phyloP scores from a whole-genome alignment of 2,113 vertebrate genomes.

The Podarcis muralis region DNA sequence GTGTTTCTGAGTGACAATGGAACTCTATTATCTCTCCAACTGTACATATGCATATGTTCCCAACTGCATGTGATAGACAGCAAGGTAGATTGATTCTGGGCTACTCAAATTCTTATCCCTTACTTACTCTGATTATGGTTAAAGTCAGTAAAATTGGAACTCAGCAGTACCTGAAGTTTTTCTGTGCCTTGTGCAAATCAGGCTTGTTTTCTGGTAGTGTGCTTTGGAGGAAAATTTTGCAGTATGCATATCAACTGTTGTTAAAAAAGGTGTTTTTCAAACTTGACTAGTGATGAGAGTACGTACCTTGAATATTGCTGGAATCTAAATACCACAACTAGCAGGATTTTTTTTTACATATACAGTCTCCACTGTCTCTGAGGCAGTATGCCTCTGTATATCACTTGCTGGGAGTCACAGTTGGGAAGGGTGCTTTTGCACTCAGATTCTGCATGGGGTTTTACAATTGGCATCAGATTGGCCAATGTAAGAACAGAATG shows the following conservation, averaged over 20 bases:
- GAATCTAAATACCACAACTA: neutral
- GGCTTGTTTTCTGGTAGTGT: neutral
- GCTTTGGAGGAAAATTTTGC: neutral
- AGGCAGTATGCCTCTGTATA: too few species aligned
- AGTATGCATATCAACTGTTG: neutral
- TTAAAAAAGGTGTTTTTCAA: neutral
- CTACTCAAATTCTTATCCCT: neutral
- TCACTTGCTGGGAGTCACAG: neutral
- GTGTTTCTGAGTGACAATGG: neutral
- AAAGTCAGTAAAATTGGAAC: neutral
- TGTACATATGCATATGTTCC: neutral
- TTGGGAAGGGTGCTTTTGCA: neutral
- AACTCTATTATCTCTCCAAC: neutral
- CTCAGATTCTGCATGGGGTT: neutral
- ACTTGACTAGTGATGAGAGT: neutral
- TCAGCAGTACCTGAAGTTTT: neutral
- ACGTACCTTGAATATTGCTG: neutral
- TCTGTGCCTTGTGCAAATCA: neutral
- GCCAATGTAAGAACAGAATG: neutral
- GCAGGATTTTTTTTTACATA: neutral
- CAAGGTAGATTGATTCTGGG: neutral
- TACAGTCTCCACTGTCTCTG: neutral
- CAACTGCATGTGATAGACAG: too few species aligned
- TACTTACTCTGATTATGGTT: neutral
- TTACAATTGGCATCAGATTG: neutral